Conservation (phyloP, 2,797 vertebrate genomes). For the Phylloscopus collybita region DNA sequence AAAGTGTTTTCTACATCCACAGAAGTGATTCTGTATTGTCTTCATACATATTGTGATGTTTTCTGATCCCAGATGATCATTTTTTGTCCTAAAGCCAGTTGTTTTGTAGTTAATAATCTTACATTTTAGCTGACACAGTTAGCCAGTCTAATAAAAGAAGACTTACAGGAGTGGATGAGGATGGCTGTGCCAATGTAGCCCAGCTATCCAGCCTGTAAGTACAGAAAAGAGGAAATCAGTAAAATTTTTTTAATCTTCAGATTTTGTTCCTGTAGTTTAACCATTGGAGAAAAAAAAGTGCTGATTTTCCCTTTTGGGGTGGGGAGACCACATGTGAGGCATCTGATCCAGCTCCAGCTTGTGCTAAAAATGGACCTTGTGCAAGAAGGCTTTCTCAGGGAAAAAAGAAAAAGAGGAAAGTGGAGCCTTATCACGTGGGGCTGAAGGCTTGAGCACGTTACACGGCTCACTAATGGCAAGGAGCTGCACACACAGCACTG, state of each 20-base stretch:
- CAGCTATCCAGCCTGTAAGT: not conserved
- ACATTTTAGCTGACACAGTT: not conserved
- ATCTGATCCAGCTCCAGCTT: constrained; percentile 59
- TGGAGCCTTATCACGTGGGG: not conserved
- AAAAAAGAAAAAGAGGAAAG: not conserved
- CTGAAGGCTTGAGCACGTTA: not conserved
- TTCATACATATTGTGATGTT: not conserved
- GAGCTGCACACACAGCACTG: fast-evolving
- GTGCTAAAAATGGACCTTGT: constrained; percentile 64
- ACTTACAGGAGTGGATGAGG: not conserved
- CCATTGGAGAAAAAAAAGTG: constrained; percentile 19
- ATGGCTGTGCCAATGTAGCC: not conserved
- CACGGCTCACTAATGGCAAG: not conserved
- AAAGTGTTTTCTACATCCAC: not conserved
- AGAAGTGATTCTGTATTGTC: not conserved
- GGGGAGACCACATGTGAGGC: constrained; percentile 52
- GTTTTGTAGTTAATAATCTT: constrained; percentile 31
- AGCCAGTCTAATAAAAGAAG: not conserved
- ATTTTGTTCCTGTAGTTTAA: constrained; percentile 34
- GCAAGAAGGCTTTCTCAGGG: constrained; percentile 51
- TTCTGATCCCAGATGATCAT: constrained; percentile 29
- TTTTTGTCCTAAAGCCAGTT: constrained; percentile 14
- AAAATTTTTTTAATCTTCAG: not conserved
- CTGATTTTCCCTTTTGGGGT: constrained; percentile 51
- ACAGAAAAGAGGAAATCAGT: not conserved